phyloP scores from a whole-genome alignment of 2,797 vertebrate genomes.

The Allobates femoralis region DNA sequence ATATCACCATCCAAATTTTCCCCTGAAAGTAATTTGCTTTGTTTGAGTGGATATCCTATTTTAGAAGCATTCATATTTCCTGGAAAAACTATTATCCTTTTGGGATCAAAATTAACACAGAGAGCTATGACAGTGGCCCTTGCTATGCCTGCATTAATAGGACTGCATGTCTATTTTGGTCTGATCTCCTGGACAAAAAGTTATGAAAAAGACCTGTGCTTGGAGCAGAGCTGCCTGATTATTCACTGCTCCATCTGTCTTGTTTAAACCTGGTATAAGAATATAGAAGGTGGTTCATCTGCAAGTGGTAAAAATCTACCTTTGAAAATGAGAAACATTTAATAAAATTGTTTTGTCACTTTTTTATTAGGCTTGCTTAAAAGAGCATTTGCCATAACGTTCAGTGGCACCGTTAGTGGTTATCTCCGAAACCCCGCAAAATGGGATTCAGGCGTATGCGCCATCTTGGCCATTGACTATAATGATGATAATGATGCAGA shows the following conservation, averaged over 20 bases:
- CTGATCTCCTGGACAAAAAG: neutral
- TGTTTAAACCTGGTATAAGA: too few relatives aligned
- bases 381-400: too few relatives aligned
- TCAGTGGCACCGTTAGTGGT: too few relatives aligned
- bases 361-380: too few relatives aligned
- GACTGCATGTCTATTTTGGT: neutral
- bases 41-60: conserved; percentile 50
- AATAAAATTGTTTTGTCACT: too few relatives aligned
- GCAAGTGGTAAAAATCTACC: too few relatives aligned
- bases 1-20: conserved; percentile 29
- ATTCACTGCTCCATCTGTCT: neutral
- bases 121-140: neutral
- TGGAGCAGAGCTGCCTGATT: neutral
- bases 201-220: neutral
- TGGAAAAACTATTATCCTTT: conserved; percentile 37
- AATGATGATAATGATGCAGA: too few relatives aligned
- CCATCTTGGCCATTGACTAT: too few relatives aligned
- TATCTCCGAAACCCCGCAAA: too few relatives aligned
- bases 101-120: conserved; percentile 1
- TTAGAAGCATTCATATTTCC: conserved; percentile 32
- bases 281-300: too few relatives aligned
- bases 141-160: neutral
- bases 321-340: too few relatives aligned
- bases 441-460: too few relatives aligned
- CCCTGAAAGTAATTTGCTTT: conserved; percentile 15